A percentile compares a stretch with the other conserved stretches of the same genome.
phyloP scores from a whole-genome alignment of 1,140 invertebrate species.

The Conus betulinus region DNA sequence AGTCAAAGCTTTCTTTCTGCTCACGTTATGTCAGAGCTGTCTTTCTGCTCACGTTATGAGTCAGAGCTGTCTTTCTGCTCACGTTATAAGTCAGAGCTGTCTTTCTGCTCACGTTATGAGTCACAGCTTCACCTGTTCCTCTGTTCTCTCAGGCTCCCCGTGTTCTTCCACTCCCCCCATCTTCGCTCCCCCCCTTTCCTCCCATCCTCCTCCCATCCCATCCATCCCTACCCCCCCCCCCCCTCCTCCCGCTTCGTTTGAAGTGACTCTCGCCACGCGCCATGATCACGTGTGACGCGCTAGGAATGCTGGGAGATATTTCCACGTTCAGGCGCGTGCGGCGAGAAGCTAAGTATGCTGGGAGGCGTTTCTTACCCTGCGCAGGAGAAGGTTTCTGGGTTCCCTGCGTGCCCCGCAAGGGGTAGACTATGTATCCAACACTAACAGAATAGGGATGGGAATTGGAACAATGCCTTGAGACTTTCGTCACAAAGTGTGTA shows the following conservation, averaged over 20 bases:
- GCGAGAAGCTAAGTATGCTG: conserved; percentile 10
- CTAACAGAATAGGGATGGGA: not conserved
- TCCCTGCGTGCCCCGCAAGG: not conserved
- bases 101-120: too few species aligned
- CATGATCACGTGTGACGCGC: conserved; percentile 23
- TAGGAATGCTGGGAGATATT: conserved; percentile 19
- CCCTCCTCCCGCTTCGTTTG: not conserved
- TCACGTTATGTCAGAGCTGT: too few species aligned
- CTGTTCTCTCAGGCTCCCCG: too few species aligned
- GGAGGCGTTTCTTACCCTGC: not conserved
- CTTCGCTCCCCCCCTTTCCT: not conserved
- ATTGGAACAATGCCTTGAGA: too few species aligned
- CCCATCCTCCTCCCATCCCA: not conserved
- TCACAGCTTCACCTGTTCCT: too few species aligned
- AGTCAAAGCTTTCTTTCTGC: too few species aligned
- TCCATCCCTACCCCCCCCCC: too few species aligned
- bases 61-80: too few species aligned
- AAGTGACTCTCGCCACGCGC: conserved; percentile 15
- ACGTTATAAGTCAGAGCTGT: too few species aligned
- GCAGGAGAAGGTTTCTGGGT: too few species aligned
- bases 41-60: too few species aligned
- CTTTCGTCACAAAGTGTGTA: too few species aligned
- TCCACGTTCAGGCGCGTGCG: conserved; percentile 12
- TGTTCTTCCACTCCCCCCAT: not conserved
- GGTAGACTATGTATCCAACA: not conserved